A percentile compares a stretch with the other conserved stretches of the same genome.
These are phyloP conservation scores for Ploceus nigricollis DNA, from an alignment of 2,113 vertebrate species.

Conservation along the genomic window DNA sequence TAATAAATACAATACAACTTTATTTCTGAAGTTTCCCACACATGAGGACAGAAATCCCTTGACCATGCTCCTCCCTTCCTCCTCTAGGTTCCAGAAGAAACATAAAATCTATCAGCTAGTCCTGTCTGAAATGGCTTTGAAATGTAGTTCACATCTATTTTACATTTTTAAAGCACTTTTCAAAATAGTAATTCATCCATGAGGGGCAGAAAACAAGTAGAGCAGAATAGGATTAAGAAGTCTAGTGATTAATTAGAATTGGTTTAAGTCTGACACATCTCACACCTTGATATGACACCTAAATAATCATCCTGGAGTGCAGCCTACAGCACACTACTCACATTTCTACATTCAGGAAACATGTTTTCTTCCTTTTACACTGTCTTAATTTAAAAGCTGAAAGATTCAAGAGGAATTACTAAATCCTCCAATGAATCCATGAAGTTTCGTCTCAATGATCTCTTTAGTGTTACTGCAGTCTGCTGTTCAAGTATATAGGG, in stretches of 20 bases:
- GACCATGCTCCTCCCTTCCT: neutral
- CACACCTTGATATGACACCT: neutral
- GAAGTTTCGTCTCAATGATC: neutral
- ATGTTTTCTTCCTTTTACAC: rapidly evolving
- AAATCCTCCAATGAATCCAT: neutral
- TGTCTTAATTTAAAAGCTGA: neutral
- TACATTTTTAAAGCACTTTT: neutral
- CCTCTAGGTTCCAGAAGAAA: neutral
- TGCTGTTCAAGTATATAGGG: neutral
- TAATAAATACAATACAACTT: neutral
- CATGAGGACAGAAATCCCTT: neutral
- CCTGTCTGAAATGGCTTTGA: neutral
- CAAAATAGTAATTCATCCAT: neutral
- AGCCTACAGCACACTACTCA: neutral
- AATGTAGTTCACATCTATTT: neutral
- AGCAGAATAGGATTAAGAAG: neutral
- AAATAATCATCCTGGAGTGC: neutral
- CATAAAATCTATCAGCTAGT: neutral
- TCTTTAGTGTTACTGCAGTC: neutral
- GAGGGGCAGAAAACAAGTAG: neutral
- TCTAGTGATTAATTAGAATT: neutral
- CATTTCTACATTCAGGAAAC: neutral
- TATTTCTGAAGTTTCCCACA: neutral
- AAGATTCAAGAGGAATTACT: neutral
- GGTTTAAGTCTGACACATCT: neutral